phyloP scores from a whole-genome alignment of 2,797 vertebrate species.

The Chaunax sp. region DNA sequence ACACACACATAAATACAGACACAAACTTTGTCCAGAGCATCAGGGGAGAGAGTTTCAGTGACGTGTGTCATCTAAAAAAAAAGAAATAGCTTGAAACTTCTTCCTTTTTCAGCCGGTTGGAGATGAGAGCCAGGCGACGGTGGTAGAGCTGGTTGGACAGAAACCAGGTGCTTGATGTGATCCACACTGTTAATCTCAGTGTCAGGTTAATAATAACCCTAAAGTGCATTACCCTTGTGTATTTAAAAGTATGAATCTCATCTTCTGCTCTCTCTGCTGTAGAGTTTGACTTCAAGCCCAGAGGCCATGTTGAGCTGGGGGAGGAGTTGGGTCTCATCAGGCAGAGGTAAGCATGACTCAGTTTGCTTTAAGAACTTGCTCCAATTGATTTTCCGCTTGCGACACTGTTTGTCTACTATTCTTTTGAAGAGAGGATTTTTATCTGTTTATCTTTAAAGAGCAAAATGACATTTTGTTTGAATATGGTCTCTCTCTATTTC shows the following conservation, averaged over 20 bases:
- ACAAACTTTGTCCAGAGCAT: background rate
- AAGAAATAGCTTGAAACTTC: background rate
- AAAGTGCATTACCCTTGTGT: background rate
- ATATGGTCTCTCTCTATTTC: no score
- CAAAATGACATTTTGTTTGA: background rate
- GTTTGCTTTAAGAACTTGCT: background rate
- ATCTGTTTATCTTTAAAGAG: background rate
- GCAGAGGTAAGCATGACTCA: conserved; percentile 84
- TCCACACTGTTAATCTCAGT: background rate
- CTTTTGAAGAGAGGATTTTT: background rate
- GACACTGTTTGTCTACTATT: background rate
- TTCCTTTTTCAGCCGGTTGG: conserved; percentile 85
- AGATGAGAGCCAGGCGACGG: conserved; percentile 89
- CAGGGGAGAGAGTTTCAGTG: background rate
- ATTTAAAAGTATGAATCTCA: background rate
- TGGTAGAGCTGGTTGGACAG: conserved; percentile 87
- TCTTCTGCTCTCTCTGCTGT: conserved; percentile 18
- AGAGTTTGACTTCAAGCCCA: conserved; percentile 89
- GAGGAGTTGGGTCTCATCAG: conserved; percentile 89
- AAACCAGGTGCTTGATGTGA: conserved; percentile 83
- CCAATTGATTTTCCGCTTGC: background rate
- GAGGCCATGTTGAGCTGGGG: conserved; percentile 89
- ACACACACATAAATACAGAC: background rate
- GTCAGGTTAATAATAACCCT: background rate
- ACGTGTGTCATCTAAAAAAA: background rate